phyloP scores from a whole-genome alignment of 1,140 invertebrate genomes.

The Megalonaias nervosa region DNA sequence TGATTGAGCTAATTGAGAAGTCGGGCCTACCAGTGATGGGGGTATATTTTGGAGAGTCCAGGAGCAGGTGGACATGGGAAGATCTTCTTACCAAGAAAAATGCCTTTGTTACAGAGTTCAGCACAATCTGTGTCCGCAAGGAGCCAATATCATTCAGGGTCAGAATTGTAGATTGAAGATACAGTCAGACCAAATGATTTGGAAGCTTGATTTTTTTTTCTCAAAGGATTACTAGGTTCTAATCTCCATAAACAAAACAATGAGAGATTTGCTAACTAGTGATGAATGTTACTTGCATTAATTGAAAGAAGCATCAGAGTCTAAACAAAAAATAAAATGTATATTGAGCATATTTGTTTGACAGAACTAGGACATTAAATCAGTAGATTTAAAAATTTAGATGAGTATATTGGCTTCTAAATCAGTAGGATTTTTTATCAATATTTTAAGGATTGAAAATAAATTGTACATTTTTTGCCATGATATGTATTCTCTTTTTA shows the following conservation, averaged over 20 bases:
- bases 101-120: slow-evolving; percentile 59
- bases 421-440: no score
- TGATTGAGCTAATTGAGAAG: slow-evolving; percentile 52
- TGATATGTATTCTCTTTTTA: no score
- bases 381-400: no score
- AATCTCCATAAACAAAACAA: neutral
- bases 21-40: slow-evolving; percentile 55
- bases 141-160: slow-evolving; percentile 66
- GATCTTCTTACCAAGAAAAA: slow-evolving; percentile 55
- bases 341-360: no score
- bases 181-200: neutral
- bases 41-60: slow-evolving; percentile 58
- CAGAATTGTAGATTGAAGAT: neutral
- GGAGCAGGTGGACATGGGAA: slow-evolving; percentile 58
- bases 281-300: no score
- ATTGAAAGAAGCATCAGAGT: no score
- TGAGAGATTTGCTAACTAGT: no score
- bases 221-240: neutral
- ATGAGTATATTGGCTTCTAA: no score
- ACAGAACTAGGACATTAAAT: no score
- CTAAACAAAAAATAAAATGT: no score
- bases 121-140: slow-evolving; percentile 45
- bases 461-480: no score
- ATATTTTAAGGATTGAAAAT: no score
- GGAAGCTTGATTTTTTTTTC: neutral